These are phyloP conservation scores for Ctena decussata DNA, from an alignment of 2,888 invertebrate genomes.

Conservation along the genomic window DNA sequence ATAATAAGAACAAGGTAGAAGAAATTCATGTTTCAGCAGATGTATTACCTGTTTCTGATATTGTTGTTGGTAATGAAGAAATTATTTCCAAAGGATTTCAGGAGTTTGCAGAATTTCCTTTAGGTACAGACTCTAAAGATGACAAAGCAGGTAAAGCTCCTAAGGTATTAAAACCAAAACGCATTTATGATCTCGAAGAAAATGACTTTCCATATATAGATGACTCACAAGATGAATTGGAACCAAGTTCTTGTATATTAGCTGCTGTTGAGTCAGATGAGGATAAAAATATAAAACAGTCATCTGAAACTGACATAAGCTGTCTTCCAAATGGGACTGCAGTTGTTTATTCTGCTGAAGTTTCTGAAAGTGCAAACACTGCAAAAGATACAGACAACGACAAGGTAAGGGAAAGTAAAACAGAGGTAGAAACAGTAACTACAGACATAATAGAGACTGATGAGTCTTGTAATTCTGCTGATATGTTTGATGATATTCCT, in stretches of 20 bases:
- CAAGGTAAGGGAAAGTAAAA: slow-evolving; percentile 9
- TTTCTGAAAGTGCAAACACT: neutral
- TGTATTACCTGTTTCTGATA: neutral
- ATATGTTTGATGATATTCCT: slow-evolving; percentile 84
- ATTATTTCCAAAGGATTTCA: neutral
- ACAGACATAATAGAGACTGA: neutral
- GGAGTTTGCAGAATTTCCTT: neutral
- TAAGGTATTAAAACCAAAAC: neutral
- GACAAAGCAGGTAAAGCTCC: neutral
- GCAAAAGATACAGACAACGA: neutral
- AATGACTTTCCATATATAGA: slow-evolving; percentile 16
- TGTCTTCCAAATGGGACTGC: slow-evolving; percentile 22
- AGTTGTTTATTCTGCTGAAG: slow-evolving; percentile 5
- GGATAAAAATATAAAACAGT: neutral
- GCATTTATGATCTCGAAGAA: slow-evolving; percentile 1
- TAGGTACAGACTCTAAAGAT: neutral
- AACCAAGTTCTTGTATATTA: slow-evolving; percentile 65
- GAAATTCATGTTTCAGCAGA: neutral
- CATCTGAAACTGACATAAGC: neutral
- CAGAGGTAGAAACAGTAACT: neutral
- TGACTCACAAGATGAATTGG: slow-evolving; percentile 17
- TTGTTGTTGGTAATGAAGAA: neutral
- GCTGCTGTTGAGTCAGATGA: slow-evolving; percentile 49
- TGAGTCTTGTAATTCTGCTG: slow-evolving; percentile 39
- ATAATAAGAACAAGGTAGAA: neutral